phyloP scores from a whole-genome alignment of 2,113 vertebrate species.

The Hippocampus zosterae region DNA sequence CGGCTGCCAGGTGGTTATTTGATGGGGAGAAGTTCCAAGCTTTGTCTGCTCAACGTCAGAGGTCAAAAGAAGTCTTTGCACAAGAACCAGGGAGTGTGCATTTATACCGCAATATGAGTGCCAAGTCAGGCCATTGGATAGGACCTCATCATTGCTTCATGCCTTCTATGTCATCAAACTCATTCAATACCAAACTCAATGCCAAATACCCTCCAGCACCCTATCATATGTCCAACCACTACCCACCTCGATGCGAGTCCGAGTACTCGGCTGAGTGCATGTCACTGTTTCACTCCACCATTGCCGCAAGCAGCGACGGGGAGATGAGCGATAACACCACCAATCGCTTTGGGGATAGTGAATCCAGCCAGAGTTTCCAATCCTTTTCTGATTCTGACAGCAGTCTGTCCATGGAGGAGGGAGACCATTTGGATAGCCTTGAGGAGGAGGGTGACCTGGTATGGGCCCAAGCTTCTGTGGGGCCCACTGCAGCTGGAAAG shows the following conservation, averaged over 20 bases:
- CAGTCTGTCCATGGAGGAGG: conserved; percentile 67
- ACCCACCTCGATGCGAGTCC: conserved; percentile 72
- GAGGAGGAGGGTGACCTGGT: conserved; percentile 66
- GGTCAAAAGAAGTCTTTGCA: conserved; percentile 35
- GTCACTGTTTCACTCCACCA: conserved; percentile 81
- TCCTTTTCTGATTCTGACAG: conserved; percentile 67
- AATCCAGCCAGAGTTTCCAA: conserved; percentile 78
- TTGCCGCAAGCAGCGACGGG: conserved; percentile 81
- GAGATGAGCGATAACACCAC: conserved; percentile 83
- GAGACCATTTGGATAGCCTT: conserved; percentile 58
- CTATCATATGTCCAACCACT: conserved; percentile 23
- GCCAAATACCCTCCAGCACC: conserved; percentile 67
- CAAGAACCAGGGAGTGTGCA: conserved; percentile 45
- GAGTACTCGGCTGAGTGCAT: conserved; percentile 80
- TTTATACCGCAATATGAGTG: conserved; percentile 53
- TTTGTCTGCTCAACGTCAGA: conserved; percentile 36
- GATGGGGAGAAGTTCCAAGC: conserved; percentile 66
- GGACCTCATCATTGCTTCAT: conserved; percentile 38
- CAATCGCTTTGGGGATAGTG: conserved; percentile 84
- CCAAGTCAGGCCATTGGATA: conserved; percentile 59
- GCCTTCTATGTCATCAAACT: conserved; percentile 51
- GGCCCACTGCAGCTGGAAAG: conserved; percentile 55
- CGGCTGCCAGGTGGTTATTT: conserved; percentile 72
- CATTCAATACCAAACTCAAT: conserved; percentile 60
- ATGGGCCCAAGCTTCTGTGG: conserved; percentile 70